Evolutionary conservation across 2,888 invertebrate species (phyloP).

Genomic region (Ypsolopha scabrella): DNA sequence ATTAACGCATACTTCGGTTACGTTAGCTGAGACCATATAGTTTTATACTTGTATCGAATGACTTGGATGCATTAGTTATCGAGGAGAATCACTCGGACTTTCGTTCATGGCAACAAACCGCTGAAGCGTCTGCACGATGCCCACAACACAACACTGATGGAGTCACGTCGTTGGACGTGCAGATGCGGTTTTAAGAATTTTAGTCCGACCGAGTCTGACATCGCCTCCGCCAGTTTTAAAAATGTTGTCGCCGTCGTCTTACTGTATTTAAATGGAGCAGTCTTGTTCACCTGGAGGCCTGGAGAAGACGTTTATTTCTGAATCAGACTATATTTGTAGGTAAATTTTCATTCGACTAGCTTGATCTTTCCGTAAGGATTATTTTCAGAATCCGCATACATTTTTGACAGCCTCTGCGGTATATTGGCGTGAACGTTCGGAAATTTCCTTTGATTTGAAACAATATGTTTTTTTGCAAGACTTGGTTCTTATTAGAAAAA

Average conservation of each 20-base stretch:
- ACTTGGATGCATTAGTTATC: no score
- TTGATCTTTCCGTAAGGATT: neutral
- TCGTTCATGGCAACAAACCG: no score
- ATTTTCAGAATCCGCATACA: neutral
- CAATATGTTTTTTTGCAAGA: neutral
- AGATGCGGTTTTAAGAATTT: constrained; percentile 40
- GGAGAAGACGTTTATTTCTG: neutral
- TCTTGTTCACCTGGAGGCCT: neutral
- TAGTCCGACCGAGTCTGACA: neutral
- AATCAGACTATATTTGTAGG: neutral
- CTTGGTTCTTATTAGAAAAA: no score
- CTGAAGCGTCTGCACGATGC: neutral
- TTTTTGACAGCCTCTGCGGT: neutral
- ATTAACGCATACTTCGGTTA: no score
- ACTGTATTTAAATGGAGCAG: constrained; percentile 1
- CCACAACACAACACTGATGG: constrained; percentile 8
- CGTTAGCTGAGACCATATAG: no score
- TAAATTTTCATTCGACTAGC: neutral
- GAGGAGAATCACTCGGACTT: no score
- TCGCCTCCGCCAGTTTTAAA: neutral
- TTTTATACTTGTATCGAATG: no score
- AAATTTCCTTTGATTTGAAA: no score
- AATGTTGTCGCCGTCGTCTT: neutral
- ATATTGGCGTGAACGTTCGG: no score
- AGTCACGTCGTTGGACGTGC: constrained; percentile 24